Evolutionary conservation across 2,797 vertebrate genomes (phyloP).

Genomic region (Mycteria americana): DNA sequence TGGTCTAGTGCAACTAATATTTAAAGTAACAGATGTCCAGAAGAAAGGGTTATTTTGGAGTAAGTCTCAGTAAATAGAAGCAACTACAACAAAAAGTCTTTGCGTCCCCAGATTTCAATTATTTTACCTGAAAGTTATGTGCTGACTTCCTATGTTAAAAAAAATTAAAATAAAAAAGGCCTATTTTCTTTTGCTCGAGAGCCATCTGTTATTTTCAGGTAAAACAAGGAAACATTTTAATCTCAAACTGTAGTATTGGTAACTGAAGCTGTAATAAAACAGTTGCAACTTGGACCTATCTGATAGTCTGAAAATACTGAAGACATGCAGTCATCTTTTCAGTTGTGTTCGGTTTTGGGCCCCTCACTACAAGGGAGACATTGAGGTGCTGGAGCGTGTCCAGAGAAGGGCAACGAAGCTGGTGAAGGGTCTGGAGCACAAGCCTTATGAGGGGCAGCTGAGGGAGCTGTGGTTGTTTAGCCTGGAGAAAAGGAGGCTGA

Average conservation of each 20-base stretch:
- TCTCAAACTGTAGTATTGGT: not conserved
- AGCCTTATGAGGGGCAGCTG: accelerated
- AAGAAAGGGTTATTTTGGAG: not conserved
- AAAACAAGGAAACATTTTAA: not conserved
- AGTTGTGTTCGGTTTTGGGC: not conserved
- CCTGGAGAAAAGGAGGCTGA: too few relatives aligned
- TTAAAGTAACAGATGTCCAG: not conserved
- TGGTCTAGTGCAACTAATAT: not conserved
- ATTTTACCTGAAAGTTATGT: not conserved
- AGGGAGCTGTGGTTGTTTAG: not conserved
- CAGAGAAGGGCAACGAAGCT: not conserved
- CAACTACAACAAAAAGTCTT: not conserved
- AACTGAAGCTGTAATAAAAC: not conserved
- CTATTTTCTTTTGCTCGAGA: not conserved
- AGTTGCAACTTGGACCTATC: not conserved
- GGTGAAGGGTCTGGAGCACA: not conserved
- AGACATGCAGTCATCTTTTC: not conserved
- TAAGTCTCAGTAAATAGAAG: not conserved
- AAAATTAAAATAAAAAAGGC: accelerated
- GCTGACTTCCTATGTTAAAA: not conserved
- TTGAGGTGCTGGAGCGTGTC: accelerated
- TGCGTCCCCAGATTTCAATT: not conserved
- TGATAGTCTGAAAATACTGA: not conserved
- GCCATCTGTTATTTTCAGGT: not conserved
- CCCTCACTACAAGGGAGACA: not conserved